phyloP scores from a whole-genome alignment of 2,797 vertebrate genomes.

The Vespertilio murinus region DNA sequence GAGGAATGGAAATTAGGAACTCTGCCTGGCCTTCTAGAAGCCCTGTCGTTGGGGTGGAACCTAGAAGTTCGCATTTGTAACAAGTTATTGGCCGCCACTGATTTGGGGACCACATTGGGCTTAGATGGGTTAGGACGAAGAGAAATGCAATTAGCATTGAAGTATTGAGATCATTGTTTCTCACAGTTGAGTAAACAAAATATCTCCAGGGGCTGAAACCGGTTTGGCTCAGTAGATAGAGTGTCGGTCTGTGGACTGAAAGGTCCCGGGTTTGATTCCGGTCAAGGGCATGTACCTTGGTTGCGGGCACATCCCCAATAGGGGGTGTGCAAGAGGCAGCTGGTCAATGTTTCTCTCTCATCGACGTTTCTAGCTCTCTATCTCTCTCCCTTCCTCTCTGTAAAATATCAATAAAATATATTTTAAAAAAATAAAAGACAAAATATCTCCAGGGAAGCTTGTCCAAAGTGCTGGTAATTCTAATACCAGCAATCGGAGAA shows the following conservation, averaged over 20 bases:
- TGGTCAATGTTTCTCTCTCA: too few species aligned
- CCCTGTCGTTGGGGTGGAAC: neutral
- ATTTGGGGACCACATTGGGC: neutral
- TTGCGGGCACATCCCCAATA: too few species aligned
- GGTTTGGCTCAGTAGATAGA: too few species aligned
- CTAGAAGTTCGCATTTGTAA: neutral
- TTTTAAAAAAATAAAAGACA: too few species aligned
- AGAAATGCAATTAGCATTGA: neutral
- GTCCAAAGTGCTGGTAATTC: neutral
- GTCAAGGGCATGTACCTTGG: too few species aligned
- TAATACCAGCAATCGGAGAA: neutral
- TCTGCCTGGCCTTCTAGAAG: neutral
- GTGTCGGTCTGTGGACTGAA: too few species aligned
- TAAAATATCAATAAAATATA: too few species aligned
- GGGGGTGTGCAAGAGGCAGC: too few species aligned
- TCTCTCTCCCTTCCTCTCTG: too few species aligned
- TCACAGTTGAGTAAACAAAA: neutral
- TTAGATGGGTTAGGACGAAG: constrained; percentile 18
- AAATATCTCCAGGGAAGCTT: neutral
- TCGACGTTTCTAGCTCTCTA: too few species aligned
- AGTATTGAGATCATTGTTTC: neutral
- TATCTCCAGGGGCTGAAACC: neutral
- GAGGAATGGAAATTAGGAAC: neutral
- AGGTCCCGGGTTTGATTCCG: too few species aligned
- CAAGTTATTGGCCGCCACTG: neutral